Evolutionary conservation across 2,113 vertebrate species (phyloP).

Genomic region (Etheostoma cragini): DNA sequence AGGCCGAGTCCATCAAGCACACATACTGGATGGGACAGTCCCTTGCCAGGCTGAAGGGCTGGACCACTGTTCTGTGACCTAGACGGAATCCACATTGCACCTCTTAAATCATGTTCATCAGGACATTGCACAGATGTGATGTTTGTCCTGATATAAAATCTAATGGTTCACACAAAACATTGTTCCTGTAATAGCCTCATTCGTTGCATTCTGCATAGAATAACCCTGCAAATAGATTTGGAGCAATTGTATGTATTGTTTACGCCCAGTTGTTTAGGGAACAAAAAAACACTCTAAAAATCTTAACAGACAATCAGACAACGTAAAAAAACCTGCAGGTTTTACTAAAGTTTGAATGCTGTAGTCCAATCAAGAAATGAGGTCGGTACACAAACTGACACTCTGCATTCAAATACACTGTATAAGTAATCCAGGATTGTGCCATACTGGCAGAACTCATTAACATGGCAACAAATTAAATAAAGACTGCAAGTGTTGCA

Average conservation of each 20-base stretch:
- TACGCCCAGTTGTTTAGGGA: background rate
- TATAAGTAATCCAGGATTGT: slow-evolving; percentile 44
- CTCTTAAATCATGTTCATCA: background rate
- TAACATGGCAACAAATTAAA: slow-evolving; percentile 74
- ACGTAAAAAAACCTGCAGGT: slow-evolving; percentile 4
- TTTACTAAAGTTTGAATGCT: slow-evolving; percentile 12
- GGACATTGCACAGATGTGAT: background rate
- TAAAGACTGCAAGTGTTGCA: slow-evolving; percentile 59
- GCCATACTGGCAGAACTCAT: slow-evolving; percentile 61
- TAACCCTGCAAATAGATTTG: background rate
- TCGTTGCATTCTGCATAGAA: background rate
- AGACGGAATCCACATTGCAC: background rate
- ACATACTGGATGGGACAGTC: background rate
- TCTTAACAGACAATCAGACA: background rate
- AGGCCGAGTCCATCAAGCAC: background rate
- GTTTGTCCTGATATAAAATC: background rate
- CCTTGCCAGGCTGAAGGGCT: background rate
- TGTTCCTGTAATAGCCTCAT: background rate
- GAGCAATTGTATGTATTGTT: background rate
- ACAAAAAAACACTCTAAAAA: background rate
- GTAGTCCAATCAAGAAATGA: slow-evolving; percentile 20
- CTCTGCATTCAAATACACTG: slow-evolving; percentile 47
- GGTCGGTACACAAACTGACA: slow-evolving; percentile 44
- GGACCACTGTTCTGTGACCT: background rate
- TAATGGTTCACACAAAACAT: background rate